Evolutionary conservation across 2,797 vertebrate species (phyloP).

Genomic region (Myotis pilosus): DNA sequence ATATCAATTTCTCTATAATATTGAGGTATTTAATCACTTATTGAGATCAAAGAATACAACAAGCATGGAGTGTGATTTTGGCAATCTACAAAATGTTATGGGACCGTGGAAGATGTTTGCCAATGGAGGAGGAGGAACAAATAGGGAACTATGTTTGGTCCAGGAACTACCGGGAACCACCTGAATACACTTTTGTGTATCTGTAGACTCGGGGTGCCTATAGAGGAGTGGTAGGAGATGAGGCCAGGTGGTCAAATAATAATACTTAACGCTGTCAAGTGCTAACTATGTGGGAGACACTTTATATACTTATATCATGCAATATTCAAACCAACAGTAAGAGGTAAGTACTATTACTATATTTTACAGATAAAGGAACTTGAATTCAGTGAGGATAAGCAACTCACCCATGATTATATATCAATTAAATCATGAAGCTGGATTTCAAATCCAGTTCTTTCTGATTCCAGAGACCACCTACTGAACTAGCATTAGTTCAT

Average conservation of each 20-base stretch:
- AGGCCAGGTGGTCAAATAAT: neutral
- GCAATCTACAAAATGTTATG: neutral
- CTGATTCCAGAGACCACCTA: neutral
- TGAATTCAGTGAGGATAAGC: conserved; percentile 8
- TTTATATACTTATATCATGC: neutral
- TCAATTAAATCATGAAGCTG: neutral
- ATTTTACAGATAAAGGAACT: conserved; percentile 2
- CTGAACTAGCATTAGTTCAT: neutral
- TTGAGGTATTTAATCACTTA: conserved; percentile 37
- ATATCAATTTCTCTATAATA: neutral
- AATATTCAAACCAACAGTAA: neutral
- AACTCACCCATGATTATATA: neutral
- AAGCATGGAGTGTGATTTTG: neutral
- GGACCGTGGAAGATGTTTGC: neutral
- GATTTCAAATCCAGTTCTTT: conserved; percentile 29
- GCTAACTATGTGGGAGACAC: neutral
- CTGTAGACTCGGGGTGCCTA: neutral
- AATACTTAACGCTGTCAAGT: neutral
- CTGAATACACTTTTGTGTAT: neutral
- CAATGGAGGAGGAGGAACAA: neutral
- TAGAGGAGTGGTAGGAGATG: neutral
- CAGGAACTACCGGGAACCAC: neutral
- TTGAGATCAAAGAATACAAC: conserved; percentile 39
- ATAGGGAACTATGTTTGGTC: neutral
- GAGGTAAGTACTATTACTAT: neutral